Base-by-base conservation (phyloP, 2,888 invertebrate genomes). In the Agrochola litura region DNA sequence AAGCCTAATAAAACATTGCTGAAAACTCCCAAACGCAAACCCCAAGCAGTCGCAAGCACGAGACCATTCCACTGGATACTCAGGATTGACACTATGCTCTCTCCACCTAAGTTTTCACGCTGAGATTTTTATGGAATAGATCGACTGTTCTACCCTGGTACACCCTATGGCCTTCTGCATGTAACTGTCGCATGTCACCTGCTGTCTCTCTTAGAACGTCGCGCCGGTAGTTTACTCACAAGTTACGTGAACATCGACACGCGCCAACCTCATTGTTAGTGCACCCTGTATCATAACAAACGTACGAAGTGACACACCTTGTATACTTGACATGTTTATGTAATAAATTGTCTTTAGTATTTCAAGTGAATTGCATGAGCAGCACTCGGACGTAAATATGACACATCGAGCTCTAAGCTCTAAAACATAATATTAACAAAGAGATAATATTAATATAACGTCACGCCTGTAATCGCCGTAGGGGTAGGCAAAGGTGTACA, bases 261-360 rank as follows among this genome's bases (percentile, higher is more conserved):
- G 19, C 63, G 46, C 46, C 16, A 22, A 61, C 66, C 78, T 56
- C 73, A 73, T 73, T 56, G 78, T 80, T 74, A 81, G 54, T 30
- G 22, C 43, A 43, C 8, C 12, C 41, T 61, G 66, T 58, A 60
- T 61, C 37, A 41, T 49, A 56, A 49, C 41, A 58, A 49, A 46
- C 60, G 60, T 61, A 41, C 30, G 25, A 43, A 63, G 54, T 60
- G 25, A 60, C 52, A 58, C 30, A 10, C 46, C 37, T 54, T 5
- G 58, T 41, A n/a, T 58, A 22, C 12, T 58, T 56, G 63, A 8
- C 56, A 54, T 71, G 56, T 6, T 49, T 19, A 49, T 25, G 46
- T 19, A 37, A 37, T 73, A n/a, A 56, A 73, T 73, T 49, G 30
- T 16, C 10, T 43, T 25, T 43, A 22, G 52, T n/a, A 43, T 19